These are phyloP conservation scores for Habropoda laboriosa DNA, from an alignment of 1,140 invertebrate species.

Conservation along the genomic window DNA sequence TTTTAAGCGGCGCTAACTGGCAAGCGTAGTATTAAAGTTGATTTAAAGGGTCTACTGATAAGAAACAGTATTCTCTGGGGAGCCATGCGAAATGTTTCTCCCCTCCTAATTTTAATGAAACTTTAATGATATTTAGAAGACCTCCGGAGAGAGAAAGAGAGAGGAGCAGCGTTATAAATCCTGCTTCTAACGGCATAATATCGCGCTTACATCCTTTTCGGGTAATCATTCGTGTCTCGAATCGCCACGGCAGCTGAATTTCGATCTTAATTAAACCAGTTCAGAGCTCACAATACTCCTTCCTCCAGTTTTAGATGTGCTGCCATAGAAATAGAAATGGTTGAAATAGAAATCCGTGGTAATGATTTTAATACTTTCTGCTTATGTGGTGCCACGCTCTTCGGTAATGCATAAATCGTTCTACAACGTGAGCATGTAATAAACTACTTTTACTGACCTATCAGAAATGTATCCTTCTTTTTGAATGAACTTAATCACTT, in stretches of 20 bases:
- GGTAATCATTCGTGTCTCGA: slow-evolving; percentile 1
- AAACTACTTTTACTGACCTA: no score
- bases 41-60: slow-evolving; percentile 63
- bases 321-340: no score
- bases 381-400: no score
- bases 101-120: slow-evolving; percentile 64
- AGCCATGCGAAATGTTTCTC: slow-evolving; percentile 47
- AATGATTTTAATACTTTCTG: no score
- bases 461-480: no score
- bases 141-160: slow-evolving; percentile 14
- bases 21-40: slow-evolving; percentile 59
- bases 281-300: no score
- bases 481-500: no score
- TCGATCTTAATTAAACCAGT: background rate
- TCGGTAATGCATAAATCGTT: no score
- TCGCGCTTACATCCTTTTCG: slow-evolving; percentile 30
- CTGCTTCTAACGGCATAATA: slow-evolving; percentile 40
- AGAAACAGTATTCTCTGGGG: slow-evolving; percentile 58
- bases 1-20: slow-evolving; percentile 47
- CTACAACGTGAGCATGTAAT: no score
- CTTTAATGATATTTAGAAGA: slow-evolving; percentile 65
- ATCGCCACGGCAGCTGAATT: no score
- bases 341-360: no score
- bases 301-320: no score
- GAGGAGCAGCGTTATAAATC: slow-evolving; percentile 43